Evolutionary conservation across 2,113 vertebrate species (phyloP).

Genomic region (Psittacula cyanocephala): DNA sequence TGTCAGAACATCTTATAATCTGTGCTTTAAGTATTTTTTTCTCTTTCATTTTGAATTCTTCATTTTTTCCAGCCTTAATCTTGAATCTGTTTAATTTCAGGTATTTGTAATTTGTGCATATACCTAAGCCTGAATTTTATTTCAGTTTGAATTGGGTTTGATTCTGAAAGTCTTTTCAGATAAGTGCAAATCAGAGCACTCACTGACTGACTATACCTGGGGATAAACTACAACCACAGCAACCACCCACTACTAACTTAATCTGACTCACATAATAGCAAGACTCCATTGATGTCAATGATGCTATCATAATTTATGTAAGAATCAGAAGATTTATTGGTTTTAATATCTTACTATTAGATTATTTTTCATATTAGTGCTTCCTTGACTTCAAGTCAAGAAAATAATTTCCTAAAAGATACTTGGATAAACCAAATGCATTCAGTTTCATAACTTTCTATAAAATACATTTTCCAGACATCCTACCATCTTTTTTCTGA

Average conservation of each 20-base stretch:
- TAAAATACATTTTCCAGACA: not conserved
- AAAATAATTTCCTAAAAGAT: not conserved
- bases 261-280: not conserved
- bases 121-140: not conserved
- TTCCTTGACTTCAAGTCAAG: not conserved
- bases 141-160: not conserved
- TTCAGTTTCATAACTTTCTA: not conserved
- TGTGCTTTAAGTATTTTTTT: not conserved
- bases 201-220: not conserved
- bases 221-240: not conserved
- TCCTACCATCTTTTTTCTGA: not conserved
- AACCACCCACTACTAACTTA: accelerated
- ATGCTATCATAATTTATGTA: not conserved
- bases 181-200: not conserved
- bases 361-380: not conserved
- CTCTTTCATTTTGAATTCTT: not conserved
- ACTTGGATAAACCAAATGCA: not conserved
- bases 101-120: not conserved
- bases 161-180: not conserved
- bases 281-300: not conserved
- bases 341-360: not conserved
- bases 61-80: not conserved
- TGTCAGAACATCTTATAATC: not conserved
- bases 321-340: not conserved
- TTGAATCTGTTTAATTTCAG: not conserved